Percentiles rank a stretch among this genome's conserved stretches.
These are phyloP conservation scores for Labeo catla DNA, from an alignment of 2,113 vertebrate species.

Conservation along the genomic window DNA sequence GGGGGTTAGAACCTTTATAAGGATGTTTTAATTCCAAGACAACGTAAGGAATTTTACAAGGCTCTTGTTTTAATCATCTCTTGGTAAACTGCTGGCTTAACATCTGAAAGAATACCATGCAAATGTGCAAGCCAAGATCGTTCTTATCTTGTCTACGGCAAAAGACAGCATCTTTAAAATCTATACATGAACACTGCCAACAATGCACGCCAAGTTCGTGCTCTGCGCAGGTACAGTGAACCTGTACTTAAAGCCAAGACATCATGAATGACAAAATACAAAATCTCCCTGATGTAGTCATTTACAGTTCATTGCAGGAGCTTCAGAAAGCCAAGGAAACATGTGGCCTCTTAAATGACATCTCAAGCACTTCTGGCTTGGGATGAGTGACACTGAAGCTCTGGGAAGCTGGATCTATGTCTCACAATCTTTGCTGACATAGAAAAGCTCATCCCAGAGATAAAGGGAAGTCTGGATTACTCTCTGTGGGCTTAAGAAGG, in stretches of 20 bases:
- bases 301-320: neutral
- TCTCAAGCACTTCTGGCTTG: neutral
- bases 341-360: constrained; percentile 12
- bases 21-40: neutral
- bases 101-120: neutral
- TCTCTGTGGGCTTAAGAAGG: neutral
- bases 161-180: constrained; percentile 1
- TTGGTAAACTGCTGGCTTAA: neutral
- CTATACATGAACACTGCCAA: neutral
- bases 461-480: neutral
- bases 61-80: constrained; percentile 32
- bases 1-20: neutral
- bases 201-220: neutral
- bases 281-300: neutral
- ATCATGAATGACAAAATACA: neutral
- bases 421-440: constrained; percentile 14
- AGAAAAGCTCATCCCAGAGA: neutral
- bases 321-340: neutral
- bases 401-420: neutral
- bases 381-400: neutral
- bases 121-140: neutral
- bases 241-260: neutral
- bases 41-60: constrained; percentile 25
- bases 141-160: neutral
- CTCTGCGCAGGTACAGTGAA: neutral